Evolutionary conservation across 2,113 vertebrate genomes (phyloP).

Genomic region (Poecile atricapillus): DNA sequence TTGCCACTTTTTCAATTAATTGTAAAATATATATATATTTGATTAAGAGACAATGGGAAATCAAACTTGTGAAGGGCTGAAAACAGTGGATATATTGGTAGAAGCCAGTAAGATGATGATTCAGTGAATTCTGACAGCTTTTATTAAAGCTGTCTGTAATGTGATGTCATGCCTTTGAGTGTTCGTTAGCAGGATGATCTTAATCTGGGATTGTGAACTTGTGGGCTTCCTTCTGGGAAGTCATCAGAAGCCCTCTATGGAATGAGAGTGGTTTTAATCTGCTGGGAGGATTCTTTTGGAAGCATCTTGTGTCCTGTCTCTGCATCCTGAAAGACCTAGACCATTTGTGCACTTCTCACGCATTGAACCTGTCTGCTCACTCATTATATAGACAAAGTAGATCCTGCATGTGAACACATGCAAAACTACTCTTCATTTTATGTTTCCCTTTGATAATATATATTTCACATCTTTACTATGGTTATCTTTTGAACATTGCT

Average conservation of each 20-base stretch:
- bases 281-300: not conserved
- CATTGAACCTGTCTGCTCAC: not conserved
- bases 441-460: not conserved
- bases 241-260: not conserved
- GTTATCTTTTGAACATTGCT: not conserved
- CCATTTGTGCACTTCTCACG: not conserved
- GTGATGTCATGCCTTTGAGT: not conserved
- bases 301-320: not conserved
- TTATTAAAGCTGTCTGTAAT: not conserved
- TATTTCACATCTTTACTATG: not conserved
- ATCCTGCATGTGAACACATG: not conserved
- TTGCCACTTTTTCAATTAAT: not conserved
- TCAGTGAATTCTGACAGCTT: not conserved
- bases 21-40: not conserved
- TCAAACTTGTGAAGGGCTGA: not conserved
- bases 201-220: not conserved
- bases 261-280: not conserved
- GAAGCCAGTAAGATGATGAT: not conserved
- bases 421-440: not conserved
- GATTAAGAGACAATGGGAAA: not conserved
- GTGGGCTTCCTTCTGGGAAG: not conserved
- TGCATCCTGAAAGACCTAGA: not conserved
- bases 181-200: not conserved
- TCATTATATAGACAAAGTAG: not conserved
- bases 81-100: not conserved